Base-by-base conservation (phyloP, 53 echinoderm and acorn worm species). In the Echinarachnius parma region DNA sequence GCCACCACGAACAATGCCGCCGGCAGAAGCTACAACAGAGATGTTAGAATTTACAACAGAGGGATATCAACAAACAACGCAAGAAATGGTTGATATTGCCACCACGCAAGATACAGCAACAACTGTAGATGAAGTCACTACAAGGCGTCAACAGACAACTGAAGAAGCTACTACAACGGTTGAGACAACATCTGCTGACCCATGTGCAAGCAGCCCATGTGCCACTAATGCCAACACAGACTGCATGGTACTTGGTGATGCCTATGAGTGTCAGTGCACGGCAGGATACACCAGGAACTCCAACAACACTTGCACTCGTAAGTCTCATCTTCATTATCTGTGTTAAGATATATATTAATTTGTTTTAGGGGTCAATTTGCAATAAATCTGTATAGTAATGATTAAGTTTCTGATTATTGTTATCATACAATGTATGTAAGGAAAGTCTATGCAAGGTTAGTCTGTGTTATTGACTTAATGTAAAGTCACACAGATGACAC, bases 241-340 rank as follows among this genome's bases (percentile, higher is more conserved):
- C 23, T 72, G 74, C n/a, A 21, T 56, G 25, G 2, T 39, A 3
- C 14, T 26, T 7, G 74, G 45, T 44, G 30, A 39, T 14, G 11
- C 74, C 33, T 72, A 36, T 11, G 13, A 9, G 2, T 72, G 74
- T 20, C 55, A 55, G 56, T 72, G 74, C 5, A 55, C 30, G 7
- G 39, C 74, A 36, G 74, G 74, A 2, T 72, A 16, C 57, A 39
- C 57, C 25, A 57, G 74, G 13, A 57, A 72, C 9, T 24, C 42
- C 30, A 72, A 56, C 42, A 42, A 56, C 19, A 56, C 55, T n/a
- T 57, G 74, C 28, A 56, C 42, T 39, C 37, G 74, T 57, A 42
- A 54, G 71, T 71, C 9, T 28, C 4, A 49, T 49, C 4, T 9
- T 49, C 19, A 49, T 49, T 49, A 39, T 39, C 13, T 39, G 7